These are phyloP conservation scores for Leptatherina wallacei DNA, from an alignment of 2,797 vertebrate species.

Conservation along the genomic window DNA sequence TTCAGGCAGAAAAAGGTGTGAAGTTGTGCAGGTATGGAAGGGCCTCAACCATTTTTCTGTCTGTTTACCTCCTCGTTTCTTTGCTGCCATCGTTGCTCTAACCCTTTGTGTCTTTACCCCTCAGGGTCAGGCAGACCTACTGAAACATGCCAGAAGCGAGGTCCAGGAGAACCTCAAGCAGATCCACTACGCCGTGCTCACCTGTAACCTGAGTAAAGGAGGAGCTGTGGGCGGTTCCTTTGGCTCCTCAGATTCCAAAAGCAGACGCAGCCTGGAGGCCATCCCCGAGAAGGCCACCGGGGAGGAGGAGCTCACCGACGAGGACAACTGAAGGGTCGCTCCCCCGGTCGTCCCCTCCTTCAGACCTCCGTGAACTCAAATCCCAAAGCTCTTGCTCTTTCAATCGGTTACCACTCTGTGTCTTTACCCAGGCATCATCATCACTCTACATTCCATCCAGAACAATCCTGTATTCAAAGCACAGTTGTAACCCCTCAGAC, in stretches of 20 bases:
- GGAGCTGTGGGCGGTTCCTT: slow-evolving; percentile 66
- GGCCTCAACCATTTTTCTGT: background rate
- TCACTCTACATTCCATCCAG: slow-evolving; percentile 42
- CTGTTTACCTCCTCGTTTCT: too few relatives aligned
- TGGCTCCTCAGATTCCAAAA: slow-evolving; percentile 73
- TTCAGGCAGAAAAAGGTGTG: too few relatives aligned
- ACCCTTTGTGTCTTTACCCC: slow-evolving; percentile 11
- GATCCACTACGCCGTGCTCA: slow-evolving; percentile 93
- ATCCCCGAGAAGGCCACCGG: slow-evolving; percentile 88
- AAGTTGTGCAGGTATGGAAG: too few relatives aligned
- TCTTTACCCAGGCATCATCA: slow-evolving; percentile 21
- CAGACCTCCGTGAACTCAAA: slow-evolving; percentile 37
- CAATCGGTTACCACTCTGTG: background rate
- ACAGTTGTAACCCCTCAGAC: slow-evolving; percentile 46
- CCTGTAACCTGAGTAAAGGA: slow-evolving; percentile 90
- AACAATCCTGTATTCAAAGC: slow-evolving; percentile 45
- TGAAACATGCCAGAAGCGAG: slow-evolving; percentile 94
- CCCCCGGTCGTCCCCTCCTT: background rate
- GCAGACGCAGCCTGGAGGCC: slow-evolving; percentile 88
- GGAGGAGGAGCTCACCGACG: slow-evolving; percentile 83
- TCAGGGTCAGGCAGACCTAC: slow-evolving; percentile 95
- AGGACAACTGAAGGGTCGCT: slow-evolving; percentile 64
- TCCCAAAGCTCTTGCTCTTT: slow-evolving; percentile 30
- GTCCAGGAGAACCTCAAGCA: slow-evolving; percentile 96
- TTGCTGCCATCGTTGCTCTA: background rate